These are phyloP conservation scores for Neotoxoptera formosana DNA, from an alignment of 1,140 invertebrate genomes.

Conservation along the genomic window DNA sequence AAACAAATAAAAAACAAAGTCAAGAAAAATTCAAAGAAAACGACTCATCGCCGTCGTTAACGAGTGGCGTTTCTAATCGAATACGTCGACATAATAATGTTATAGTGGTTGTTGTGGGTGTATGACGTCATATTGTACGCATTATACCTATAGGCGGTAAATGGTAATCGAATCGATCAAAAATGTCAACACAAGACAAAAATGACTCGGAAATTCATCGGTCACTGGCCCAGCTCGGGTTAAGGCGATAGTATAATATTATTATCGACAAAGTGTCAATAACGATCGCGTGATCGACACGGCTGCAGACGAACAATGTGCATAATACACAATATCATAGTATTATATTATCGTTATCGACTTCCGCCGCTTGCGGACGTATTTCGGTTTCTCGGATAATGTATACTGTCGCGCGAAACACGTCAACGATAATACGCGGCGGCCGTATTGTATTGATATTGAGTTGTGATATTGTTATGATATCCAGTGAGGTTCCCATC, in stretches of 20 bases:
- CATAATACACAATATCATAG: not conserved
- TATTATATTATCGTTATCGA: not conserved
- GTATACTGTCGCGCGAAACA: no score
- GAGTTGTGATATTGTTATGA: not conserved
- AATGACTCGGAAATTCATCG: not conserved
- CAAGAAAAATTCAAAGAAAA: not conserved
- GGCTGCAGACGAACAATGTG: not conserved
- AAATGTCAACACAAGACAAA: not conserved
- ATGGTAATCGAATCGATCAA: not conserved
- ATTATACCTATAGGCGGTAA: no score
- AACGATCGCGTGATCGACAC: not conserved
- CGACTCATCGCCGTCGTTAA: not conserved
- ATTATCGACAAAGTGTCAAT: not conserved
- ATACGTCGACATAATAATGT: not conserved
- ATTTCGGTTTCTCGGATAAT: not conserved
- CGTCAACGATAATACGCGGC: not conserved
- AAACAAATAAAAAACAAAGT: not conserved
- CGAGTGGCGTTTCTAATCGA: not conserved
- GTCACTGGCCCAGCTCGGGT: not conserved
- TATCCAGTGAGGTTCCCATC: no score
- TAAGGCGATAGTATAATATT: not conserved
- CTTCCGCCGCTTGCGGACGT: not conserved
- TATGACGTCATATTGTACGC: no score
- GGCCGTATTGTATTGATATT: not conserved
- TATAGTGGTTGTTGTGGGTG: no score